Percentiles rank a stretch among this genome's conserved stretches.
Evolutionary conservation across 2,113 vertebrate genomes (phyloP).

Genomic region (Mus spicilegus): DNA sequence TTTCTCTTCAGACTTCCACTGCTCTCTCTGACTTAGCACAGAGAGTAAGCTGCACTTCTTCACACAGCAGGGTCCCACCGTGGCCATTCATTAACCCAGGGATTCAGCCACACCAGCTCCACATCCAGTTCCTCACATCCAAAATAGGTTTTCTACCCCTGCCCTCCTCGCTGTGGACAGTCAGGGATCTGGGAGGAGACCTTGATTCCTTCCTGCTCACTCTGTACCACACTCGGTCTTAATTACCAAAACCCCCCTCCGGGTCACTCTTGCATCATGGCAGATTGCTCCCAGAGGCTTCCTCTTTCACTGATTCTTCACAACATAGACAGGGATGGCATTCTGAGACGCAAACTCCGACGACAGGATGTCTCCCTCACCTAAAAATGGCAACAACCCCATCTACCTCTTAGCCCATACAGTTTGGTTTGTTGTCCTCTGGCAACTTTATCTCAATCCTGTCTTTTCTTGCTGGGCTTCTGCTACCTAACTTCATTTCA

Average conservation of each 20-base stretch:
- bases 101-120: fast-evolving
- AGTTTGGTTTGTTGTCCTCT: neutral
- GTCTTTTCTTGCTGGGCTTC: neutral
- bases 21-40: neutral
- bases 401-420: neutral
- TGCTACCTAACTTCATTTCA: neutral
- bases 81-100: neutral
- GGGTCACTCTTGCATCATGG: neutral
- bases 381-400: neutral
- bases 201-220: neutral
- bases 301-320: neutral
- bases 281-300: neutral
- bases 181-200: neutral
- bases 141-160: neutral
- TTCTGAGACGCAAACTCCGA: neutral
- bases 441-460: neutral
- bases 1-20: neutral
- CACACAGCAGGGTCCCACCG: neutral
- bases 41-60: neutral
- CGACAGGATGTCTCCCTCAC: neutral
- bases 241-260: neutral
- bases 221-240: neutral
- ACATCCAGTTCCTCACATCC: neutral
- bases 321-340: neutral
- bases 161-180: neutral